A percentile compares a stretch with the other conserved stretches of the same genome.
Evolutionary conservation across 2,888 invertebrate species (phyloP).

Genomic region (Julus scanicus): DNA sequence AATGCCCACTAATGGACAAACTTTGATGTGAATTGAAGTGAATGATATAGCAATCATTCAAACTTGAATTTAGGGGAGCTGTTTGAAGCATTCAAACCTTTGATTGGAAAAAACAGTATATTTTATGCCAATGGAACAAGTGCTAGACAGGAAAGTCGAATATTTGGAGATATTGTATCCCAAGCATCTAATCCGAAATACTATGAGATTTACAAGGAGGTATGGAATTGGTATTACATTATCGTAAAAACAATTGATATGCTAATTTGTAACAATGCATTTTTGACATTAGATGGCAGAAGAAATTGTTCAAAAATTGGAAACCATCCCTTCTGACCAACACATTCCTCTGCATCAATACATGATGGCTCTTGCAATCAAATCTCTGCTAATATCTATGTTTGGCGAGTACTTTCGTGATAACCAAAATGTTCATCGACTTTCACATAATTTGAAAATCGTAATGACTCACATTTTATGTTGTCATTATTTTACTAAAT

Average conservation of each 20-base stretch:
- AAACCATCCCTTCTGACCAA: slow-evolving; percentile 62
- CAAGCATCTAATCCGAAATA: not conserved
- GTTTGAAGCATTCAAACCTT: slow-evolving; percentile 63
- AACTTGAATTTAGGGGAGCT: slow-evolving; percentile 61
- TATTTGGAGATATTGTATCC: slow-evolving; percentile 49
- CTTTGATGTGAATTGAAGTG: too few relatives aligned
- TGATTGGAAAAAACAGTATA: slow-evolving; percentile 61
- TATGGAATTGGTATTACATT: not conserved
- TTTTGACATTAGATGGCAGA: slow-evolving; percentile 61
- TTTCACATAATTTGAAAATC: slow-evolving; percentile 62
- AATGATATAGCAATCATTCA: not conserved
- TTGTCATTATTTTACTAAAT: not conserved
- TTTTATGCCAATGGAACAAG: slow-evolving; percentile 58
- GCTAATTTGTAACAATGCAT: not conserved
- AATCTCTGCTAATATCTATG: slow-evolving; percentile 61
- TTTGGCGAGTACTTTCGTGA: slow-evolving; percentile 63
- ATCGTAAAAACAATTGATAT: not conserved
- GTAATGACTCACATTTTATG: slow-evolving; percentile 60
- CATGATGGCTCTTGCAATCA: slow-evolving; percentile 64
- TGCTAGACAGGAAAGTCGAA: slow-evolving; percentile 56
- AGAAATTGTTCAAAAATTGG: slow-evolving; percentile 63
- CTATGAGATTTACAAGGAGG: slow-evolving; percentile 44
- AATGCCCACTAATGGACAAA: too few relatives aligned
- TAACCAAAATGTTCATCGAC: slow-evolving; percentile 63
- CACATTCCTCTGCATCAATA: slow-evolving; percentile 64